A percentile compares a stretch with the other conserved stretches of the same genome.
These are phyloP conservation scores for Hypolimnas misippus DNA, from an alignment of 2,888 invertebrate genomes.

Conservation along the genomic window DNA sequence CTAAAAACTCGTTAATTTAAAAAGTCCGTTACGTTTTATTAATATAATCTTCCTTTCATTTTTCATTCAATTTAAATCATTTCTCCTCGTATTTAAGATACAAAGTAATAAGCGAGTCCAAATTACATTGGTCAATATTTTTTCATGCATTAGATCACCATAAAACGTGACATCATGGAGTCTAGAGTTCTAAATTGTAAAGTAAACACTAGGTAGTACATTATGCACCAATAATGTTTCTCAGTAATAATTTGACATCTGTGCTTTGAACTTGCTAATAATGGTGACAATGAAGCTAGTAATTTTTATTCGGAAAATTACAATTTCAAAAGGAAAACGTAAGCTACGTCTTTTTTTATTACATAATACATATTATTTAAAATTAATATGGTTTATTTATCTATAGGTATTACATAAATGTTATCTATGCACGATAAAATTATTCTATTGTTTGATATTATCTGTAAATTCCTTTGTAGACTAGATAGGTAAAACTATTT, in stretches of 20 bases:
- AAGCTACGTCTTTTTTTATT: conserved; percentile 14
- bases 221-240: conserved; percentile 34
- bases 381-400: no score
- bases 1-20: no score
- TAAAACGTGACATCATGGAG: conserved; percentile 58
- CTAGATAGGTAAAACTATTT: not conserved
- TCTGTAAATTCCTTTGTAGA: not conserved
- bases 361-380: no score
- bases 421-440: not conserved
- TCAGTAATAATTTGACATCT: conserved; percentile 32
- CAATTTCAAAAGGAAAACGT: conserved; percentile 31
- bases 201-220: conserved; percentile 47
- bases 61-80: conserved; percentile 3
- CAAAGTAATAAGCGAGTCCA: conserved; percentile 3
- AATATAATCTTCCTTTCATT: not conserved
- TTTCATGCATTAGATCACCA: conserved; percentile 50
- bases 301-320: conserved; percentile 31
- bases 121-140: conserved; percentile 49
- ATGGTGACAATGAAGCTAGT: conserved; percentile 33
- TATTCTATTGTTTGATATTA: not conserved
- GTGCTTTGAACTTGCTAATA: conserved; percentile 23
- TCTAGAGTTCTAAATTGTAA: conserved; percentile 50
- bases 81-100: conserved; percentile 7
- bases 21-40: no score
- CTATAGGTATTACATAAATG: no score